A percentile compares a stretch with the other conserved stretches of the same genome.
Conservation (phyloP, 2,888 invertebrate species). For the Andrena minutula region DNA sequence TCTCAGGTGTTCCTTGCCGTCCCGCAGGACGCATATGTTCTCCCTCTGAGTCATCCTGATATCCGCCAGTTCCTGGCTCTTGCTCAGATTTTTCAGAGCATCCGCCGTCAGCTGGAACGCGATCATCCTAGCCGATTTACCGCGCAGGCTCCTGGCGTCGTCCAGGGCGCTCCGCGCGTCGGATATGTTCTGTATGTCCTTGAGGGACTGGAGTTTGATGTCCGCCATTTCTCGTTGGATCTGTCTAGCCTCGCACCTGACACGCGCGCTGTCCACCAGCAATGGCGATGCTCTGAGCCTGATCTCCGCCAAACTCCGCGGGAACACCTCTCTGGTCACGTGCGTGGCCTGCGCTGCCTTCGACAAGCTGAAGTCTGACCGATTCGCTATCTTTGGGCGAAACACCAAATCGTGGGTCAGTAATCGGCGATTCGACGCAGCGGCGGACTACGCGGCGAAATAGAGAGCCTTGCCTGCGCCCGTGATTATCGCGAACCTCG, state of each 20-base stretch:
- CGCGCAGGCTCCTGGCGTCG: constrained; percentile 87
- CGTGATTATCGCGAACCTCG: constrained; percentile 28
- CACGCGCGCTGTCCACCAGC: constrained; percentile 38
- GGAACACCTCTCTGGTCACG: constrained; percentile 88
- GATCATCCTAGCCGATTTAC: constrained; percentile 92
- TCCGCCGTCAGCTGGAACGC: constrained; percentile 84
- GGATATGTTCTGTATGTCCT: constrained; percentile 77
- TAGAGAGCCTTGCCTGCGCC: background rate
- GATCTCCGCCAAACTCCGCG: constrained; percentile 50
- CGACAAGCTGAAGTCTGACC: constrained; percentile 88
- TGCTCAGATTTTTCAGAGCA: constrained; percentile 86
- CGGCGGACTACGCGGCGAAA: background rate
- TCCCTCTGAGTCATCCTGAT: constrained; percentile 82
- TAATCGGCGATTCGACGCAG: background rate
- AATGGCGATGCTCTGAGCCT: constrained; percentile 27
- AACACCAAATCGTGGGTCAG: constrained; percentile 32
- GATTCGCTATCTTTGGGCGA: constrained; percentile 85
- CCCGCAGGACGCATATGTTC: constrained; percentile 75
- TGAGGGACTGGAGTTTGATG: constrained; percentile 74
- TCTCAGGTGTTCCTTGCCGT: constrained; percentile 82
- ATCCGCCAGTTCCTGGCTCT: constrained; percentile 85
- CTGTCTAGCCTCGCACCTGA: constrained; percentile 34
- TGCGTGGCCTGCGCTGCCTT: constrained; percentile 88
- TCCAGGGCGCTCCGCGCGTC: constrained; percentile 77
- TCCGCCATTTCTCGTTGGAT: constrained; percentile 73